A percentile compares a stretch with the other conserved stretches of the same genome.
phyloP scores from a whole-genome alignment of 1,140 invertebrate species.

The Diorhabda carinulata region DNA sequence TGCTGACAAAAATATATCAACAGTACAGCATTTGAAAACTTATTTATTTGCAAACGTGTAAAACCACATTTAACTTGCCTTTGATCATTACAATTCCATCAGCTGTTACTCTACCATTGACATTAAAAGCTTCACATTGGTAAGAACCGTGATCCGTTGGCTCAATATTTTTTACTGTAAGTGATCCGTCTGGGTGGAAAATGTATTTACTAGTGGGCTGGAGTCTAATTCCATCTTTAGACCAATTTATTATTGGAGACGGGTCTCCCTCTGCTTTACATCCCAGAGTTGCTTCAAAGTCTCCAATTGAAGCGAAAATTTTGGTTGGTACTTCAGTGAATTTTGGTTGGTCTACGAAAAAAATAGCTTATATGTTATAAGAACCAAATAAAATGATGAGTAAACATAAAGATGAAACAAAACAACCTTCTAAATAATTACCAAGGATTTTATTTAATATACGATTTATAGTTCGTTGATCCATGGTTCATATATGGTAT shows the following conservation, averaged over 20 bases:
- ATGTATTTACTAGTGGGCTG: slow-evolving; percentile 52
- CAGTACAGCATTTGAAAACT: no score
- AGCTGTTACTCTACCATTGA: slow-evolving; percentile 60
- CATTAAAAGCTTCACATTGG: slow-evolving; percentile 67
- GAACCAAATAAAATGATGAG: no score
- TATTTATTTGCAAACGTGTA: no score
- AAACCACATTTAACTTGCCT: slow-evolving; percentile 49
- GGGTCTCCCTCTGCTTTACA: slow-evolving; percentile 67
- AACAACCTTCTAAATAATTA: no score
- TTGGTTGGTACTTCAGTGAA: slow-evolving; percentile 44
- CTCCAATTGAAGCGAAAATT: slow-evolving; percentile 47
- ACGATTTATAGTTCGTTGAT: no score
- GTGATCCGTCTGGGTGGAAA: slow-evolving; percentile 57
- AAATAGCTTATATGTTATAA: no score
- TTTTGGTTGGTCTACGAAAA: slow-evolving; percentile 37
- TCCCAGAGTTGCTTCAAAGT: slow-evolving; percentile 53
- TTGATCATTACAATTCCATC: slow-evolving; percentile 63
- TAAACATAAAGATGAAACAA: no score
- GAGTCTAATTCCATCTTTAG: slow-evolving; percentile 60
- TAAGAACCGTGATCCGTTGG: slow-evolving; percentile 64
- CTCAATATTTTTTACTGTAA: slow-evolving; percentile 61
- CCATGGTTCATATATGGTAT: no score
- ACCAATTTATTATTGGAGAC: slow-evolving; percentile 66
- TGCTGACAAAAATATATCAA: no score
- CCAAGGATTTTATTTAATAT: no score